A percentile compares a stretch with the other conserved stretches of the same genome.
These are phyloP conservation scores for Herpetotheres cachinnans DNA, from an alignment of 2,113 vertebrate genomes.

Conservation along the genomic window DNA sequence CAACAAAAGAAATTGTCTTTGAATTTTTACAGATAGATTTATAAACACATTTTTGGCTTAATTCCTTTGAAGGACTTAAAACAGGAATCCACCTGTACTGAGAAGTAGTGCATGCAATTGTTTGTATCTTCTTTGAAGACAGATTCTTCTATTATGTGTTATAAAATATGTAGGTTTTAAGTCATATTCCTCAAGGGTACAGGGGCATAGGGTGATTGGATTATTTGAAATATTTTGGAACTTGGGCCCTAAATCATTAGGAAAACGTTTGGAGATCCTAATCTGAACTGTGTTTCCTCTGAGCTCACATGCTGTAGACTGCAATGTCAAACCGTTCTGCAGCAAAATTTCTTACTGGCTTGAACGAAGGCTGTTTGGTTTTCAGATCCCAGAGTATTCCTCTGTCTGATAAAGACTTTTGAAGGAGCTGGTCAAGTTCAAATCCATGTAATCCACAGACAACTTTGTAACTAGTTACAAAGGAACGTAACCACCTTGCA, in stretches of 20 bases:
- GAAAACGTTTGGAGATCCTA: neutral
- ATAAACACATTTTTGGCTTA: neutral
- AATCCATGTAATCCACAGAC: neutral
- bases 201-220: neutral
- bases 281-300: neutral
- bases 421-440: neutral
- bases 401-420: neutral
- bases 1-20: neutral
- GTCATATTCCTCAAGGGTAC: neutral
- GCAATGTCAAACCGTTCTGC: neutral
- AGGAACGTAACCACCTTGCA: neutral
- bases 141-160: neutral
- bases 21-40: neutral
- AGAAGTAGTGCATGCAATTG: neutral
- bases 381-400: neutral
- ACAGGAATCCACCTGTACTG: neutral
- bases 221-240: neutral
- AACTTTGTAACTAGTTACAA: neutral
- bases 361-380: neutral
- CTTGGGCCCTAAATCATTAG: neutral
- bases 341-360: neutral
- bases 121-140: neutral
- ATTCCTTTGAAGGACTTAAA: neutral
- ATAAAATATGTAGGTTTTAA: neutral
- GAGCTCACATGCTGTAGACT: neutral